Percentiles rank a stretch among this genome's conserved stretches.
These are phyloP conservation scores for Ostrea denselamellosa DNA, from an alignment of 1,140 invertebrate genomes.

Conservation along the genomic window DNA sequence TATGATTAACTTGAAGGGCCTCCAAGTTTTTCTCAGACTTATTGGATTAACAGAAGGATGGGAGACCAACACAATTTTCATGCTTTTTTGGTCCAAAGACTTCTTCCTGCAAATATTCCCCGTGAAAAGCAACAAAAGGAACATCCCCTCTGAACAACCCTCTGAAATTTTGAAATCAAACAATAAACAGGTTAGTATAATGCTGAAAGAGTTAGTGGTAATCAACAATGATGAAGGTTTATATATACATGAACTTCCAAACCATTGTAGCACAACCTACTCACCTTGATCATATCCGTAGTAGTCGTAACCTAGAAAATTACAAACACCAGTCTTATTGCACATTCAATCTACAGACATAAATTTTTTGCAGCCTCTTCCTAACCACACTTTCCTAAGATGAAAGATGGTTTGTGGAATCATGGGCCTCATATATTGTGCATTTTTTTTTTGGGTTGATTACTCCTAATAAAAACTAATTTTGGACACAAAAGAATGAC, in stretches of 20 bases:
- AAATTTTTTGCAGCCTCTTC: neutral
- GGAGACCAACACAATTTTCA: slow-evolving; percentile 38
- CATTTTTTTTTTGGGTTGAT: neutral
- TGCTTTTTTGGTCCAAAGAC: slow-evolving; percentile 37
- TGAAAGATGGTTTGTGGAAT: slow-evolving; percentile 33
- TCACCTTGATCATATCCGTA: slow-evolving; percentile 32
- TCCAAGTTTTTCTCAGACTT: slow-evolving; percentile 36
- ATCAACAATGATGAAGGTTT: neutral
- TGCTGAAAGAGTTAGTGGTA: slow-evolving; percentile 32
- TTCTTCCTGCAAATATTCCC: slow-evolving; percentile 37
- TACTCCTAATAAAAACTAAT: neutral
- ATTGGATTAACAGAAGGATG: slow-evolving; percentile 23
- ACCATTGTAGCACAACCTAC: slow-evolving; percentile 34
- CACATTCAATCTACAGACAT: slow-evolving; percentile 14
- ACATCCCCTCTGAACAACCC: slow-evolving; percentile 38
- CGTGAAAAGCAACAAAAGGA: slow-evolving; percentile 37
- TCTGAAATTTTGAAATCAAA: slow-evolving; percentile 40
- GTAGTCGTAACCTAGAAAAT: slow-evolving; percentile 38
- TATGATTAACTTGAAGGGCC: slow-evolving; percentile 38
- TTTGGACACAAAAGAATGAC: neutral
- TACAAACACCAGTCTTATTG: slow-evolving; percentile 35
- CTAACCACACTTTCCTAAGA: slow-evolving; percentile 30
- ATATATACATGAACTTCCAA: slow-evolving; percentile 27
- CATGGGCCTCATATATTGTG: neutral
- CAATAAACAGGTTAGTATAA: slow-evolving; percentile 31